Base-by-base conservation (phyloP, 2,113 vertebrate species). In the Glaucidium brasilianum region DNA sequence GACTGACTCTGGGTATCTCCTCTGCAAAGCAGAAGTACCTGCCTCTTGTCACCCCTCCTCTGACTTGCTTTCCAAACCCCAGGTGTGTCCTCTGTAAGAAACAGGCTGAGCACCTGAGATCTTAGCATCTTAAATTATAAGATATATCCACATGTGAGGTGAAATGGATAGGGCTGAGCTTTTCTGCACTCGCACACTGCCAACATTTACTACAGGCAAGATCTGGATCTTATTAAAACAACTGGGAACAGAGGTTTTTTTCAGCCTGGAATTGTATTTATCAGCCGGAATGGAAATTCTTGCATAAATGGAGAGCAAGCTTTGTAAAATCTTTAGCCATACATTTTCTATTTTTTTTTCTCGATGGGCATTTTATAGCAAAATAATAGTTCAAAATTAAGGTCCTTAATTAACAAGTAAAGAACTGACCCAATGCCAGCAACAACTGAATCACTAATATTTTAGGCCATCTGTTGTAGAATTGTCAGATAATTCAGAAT, bases 391-490 rank as follows among this genome's bases (percentile, higher is more conserved):
- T 97, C 73, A 94, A 68, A 96, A 73, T 97, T 45, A 83, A 94
- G 66, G 84, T 75, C 91, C 21, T 92, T 94, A 93, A 95, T 94
- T 96, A 94, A 94, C 56, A 82, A 94, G 80, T 78, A 8, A 91
- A 85, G 94, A 97, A 94, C 94, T 96, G 96, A 97, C 92, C 89
- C 55, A 89, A 82, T 2, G 88, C 94, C 95, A 97, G 66, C 69
- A 87, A 15, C 80, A 79, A 94, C 64, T 96, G 97, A 94, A 75
- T 97, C 88, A 82, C 86, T 85, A 91, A 81, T 96, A 87, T 92
- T 92, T 94, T 82, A 81, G 91, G 53, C 96, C 92, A 96, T 97
- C 95, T 97, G 94, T 81, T 96, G 89, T 43, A 73, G 64, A 91
- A 77, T 92, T 89, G 53, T 91, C 83, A 85, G 91, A 94, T 92